Evolutionary conservation across 23 tunicate genomes (phyloP).

Genomic region (Styela plicata): DNA sequence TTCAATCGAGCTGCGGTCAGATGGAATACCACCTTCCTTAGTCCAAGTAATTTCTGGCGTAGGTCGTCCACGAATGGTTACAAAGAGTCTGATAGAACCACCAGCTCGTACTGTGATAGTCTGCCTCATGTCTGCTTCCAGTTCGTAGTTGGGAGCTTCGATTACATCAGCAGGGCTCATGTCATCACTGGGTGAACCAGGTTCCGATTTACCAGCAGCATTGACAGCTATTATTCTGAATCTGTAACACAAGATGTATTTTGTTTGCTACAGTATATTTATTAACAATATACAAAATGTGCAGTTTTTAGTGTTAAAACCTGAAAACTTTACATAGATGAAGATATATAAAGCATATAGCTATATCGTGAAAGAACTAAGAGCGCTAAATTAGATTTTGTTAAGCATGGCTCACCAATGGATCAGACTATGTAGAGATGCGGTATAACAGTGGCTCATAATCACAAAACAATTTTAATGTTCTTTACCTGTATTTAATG

Average conservation of each 20-base stretch:
- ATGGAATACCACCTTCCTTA: slow-evolving; percentile 87
- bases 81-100: slow-evolving; percentile 38
- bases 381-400: too few relatives aligned
- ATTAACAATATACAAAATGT: too few relatives aligned
- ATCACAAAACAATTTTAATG: background rate
- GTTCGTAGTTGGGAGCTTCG: slow-evolving; percentile 27
- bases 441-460: too few relatives aligned
- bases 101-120: slow-evolving; percentile 39
- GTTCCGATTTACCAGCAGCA: slow-evolving; percentile 79
- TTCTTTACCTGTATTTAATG: slow-evolving; percentile 60
- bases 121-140: slow-evolving; percentile 28
- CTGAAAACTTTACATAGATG: too few relatives aligned
- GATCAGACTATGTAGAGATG: too few relatives aligned
- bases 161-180: slow-evolving; percentile 39
- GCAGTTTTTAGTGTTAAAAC: too few relatives aligned
- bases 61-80: slow-evolving; percentile 62
- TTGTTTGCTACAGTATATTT: too few relatives aligned
- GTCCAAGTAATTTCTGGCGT: slow-evolving; percentile 78
- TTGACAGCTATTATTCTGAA: slow-evolving; percentile 76
- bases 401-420: too few relatives aligned
- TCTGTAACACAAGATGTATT: too few relatives aligned
- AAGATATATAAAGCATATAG: too few relatives aligned
- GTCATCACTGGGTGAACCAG: slow-evolving; percentile 48
- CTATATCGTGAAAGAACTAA: too few relatives aligned
- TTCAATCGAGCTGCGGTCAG: slow-evolving; percentile 58